These are phyloP conservation scores for Craseonycteris thonglongyai DNA, from an alignment of 2,113 vertebrate species.

Conservation along the genomic window DNA sequence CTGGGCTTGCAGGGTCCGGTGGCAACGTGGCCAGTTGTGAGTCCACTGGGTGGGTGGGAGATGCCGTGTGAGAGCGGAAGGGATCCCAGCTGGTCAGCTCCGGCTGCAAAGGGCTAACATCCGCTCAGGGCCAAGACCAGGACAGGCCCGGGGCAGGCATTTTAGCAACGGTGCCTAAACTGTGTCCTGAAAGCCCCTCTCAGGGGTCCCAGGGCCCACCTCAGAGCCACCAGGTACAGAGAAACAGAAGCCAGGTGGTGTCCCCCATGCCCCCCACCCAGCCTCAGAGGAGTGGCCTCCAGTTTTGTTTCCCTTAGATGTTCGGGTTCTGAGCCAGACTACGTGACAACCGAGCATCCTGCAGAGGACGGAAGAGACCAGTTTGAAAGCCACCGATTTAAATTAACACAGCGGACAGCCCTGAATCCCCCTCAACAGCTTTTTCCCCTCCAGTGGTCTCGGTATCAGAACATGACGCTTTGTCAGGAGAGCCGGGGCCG, in stretches of 20 bases:
- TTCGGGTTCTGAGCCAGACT: background rate
- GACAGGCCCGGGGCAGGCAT: fast-evolving
- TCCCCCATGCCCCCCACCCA: fast-evolving
- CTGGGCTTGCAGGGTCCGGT: background rate
- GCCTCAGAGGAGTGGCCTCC: background rate
- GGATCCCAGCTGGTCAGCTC: background rate
- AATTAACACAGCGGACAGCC: background rate
- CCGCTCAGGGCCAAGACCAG: fast-evolving
- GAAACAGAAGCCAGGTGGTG: background rate
- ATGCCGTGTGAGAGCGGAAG: fast-evolving
- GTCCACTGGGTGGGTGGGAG: background rate
- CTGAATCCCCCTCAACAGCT: background rate
- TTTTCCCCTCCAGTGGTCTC: background rate
- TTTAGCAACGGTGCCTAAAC: background rate
- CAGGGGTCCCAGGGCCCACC: fast-evolving
- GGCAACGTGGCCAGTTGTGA: fast-evolving
- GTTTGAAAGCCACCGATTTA: background rate
- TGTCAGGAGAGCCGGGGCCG: fast-evolving
- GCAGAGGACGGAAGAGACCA: fast-evolving
- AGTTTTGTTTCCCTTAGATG: fast-evolving
- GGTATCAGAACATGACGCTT: background rate
- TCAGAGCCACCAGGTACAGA: too few relatives aligned
- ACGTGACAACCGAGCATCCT: fast-evolving
- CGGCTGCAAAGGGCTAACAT: background rate
- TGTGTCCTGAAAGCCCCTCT: too few relatives aligned